These are phyloP conservation scores for Pampusana beccarii DNA, from an alignment of 2,113 vertebrate species.

Conservation along the genomic window DNA sequence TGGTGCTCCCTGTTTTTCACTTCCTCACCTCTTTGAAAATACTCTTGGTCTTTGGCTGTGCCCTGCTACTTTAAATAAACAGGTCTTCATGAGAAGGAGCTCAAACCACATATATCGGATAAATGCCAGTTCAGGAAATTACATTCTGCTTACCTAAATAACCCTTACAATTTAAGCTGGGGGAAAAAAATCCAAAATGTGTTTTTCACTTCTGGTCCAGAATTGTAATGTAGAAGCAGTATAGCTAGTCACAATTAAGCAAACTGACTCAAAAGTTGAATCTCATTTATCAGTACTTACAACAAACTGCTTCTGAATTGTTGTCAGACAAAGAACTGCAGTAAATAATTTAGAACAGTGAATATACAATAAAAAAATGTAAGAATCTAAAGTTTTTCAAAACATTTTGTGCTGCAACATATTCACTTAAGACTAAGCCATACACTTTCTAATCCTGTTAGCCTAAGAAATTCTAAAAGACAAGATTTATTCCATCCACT, in stretches of 20 bases:
- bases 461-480: not conserved
- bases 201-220: not conserved
- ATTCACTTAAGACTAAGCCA: not conserved
- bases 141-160: slow-evolving; percentile 28
- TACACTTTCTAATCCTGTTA: not conserved
- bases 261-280: not conserved
- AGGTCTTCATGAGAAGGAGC: not conserved
- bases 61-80: slow-evolving; percentile 46
- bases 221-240: not conserved
- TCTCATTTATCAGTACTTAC: not conserved
- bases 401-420: not conserved
- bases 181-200: not conserved
- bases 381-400: not conserved
- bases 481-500: not conserved
- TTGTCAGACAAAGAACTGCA: not conserved
- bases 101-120: slow-evolving; percentile 10
- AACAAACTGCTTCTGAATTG: not conserved
- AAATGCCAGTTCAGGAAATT: slow-evolving; percentile 55
- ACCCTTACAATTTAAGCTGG: not conserved
- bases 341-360: not conserved
- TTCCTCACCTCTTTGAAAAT: slow-evolving; percentile 39
- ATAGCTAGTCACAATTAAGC: not conserved
- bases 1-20: slow-evolving; percentile 22
- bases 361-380: not conserved
- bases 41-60: slow-evolving; percentile 33